Conservation (phyloP, 2,888 invertebrate species). For the Pandemis cinnamomeana region DNA sequence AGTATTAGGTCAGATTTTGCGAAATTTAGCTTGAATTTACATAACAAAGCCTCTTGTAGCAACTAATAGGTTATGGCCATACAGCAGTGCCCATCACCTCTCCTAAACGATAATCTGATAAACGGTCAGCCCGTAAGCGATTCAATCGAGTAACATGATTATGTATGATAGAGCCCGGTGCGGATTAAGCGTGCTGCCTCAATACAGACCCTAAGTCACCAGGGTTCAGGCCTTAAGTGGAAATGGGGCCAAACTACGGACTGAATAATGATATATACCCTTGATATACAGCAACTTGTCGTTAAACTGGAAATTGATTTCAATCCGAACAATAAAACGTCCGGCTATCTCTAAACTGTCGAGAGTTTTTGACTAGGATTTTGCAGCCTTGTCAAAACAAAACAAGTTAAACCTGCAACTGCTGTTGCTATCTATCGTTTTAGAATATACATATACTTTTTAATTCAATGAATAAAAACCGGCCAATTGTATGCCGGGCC, state of each 20-base stretch:
- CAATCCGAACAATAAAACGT: no score
- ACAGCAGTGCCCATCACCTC: constrained; percentile 3
- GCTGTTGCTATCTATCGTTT: no score
- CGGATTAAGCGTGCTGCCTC: constrained; percentile 16
- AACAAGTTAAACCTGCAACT: no score
- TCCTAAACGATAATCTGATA: constrained; percentile 25
- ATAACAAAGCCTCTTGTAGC: not conserved
- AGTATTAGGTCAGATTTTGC: no score
- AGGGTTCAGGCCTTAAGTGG: not conserved
- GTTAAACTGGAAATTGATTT: no score
- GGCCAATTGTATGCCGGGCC: no score
- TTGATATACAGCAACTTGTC: no score
- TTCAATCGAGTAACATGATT: constrained; percentile 27
- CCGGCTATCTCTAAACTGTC: no score
- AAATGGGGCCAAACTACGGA: not conserved
- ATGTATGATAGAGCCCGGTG: constrained; percentile 17
- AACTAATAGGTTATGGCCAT: constrained; percentile 12
- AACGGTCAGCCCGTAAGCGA: constrained; percentile 21
- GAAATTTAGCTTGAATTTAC: not conserved
- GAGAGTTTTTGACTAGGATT: no score
- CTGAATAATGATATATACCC: not conserved
- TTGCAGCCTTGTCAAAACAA: no score
- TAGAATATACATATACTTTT: no score
- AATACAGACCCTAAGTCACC: not conserved
- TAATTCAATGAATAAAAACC: no score